phyloP scores from a whole-genome alignment of 2,113 vertebrate genomes.

The Lota lota region DNA sequence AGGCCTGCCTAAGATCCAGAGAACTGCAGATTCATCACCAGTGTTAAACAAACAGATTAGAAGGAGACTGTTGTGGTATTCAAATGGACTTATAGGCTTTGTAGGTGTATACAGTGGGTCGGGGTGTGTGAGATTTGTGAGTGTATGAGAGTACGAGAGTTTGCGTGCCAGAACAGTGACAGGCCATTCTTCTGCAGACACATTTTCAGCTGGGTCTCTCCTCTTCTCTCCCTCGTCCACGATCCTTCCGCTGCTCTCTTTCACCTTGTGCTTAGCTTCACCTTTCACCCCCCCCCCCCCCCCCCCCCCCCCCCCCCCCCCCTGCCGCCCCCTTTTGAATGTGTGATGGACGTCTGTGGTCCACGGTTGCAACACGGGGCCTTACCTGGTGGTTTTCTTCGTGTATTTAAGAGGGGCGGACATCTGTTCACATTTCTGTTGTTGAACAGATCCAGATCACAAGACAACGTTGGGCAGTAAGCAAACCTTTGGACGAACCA shows the following conservation, averaged over 20 bases:
- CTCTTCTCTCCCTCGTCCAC: constrained; percentile 26
- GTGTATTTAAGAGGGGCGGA: no score
- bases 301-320: no score
- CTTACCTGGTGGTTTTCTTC: no score
- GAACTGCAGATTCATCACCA: constrained; percentile 60
- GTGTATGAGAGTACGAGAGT: constrained; percentile 28
- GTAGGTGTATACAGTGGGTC: constrained; percentile 52
- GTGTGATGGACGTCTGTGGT: no score
- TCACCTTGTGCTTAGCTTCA: no score
- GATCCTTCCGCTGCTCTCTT: neutral
- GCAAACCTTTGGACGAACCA: neutral
- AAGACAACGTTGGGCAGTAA: neutral
- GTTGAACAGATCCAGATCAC: neutral
- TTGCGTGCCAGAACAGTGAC: constrained; percentile 52
- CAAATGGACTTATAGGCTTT: constrained; percentile 60
- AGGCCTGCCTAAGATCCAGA: constrained; percentile 35
- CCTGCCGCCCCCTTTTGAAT: no score
- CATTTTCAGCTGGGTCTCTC: constrained; percentile 21
- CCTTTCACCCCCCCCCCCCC: no score
- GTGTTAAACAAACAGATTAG: constrained; percentile 68
- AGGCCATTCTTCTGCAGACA: constrained; percentile 46
- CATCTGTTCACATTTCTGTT: neutral
- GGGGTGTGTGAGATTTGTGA: constrained; percentile 43
- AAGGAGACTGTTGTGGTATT: constrained; percentile 51
- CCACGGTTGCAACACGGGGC: no score